Percentiles rank a stretch among this genome's conserved stretches.
phyloP scores from a whole-genome alignment of 2,888 invertebrate genomes.

The Tryphoninae sp. region DNA sequence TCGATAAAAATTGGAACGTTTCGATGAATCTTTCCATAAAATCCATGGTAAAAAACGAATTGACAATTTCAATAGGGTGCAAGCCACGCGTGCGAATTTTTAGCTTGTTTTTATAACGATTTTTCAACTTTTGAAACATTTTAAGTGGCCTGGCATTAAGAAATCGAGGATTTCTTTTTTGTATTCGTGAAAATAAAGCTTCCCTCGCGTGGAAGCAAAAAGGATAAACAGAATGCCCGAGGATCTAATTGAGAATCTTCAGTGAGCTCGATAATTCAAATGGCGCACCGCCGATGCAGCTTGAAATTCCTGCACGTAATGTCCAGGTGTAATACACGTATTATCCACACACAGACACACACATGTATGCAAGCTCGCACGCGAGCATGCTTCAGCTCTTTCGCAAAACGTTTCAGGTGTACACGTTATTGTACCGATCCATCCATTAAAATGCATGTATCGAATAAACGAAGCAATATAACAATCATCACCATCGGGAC shows the following conservation, averaged over 20 bases:
- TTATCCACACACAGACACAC: slow-evolving; percentile 11
- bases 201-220: neutral
- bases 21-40: too few relatives aligned
- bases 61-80: too few relatives aligned
- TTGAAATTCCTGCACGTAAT: slow-evolving; percentile 58
- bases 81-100: too few relatives aligned
- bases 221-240: slow-evolving; percentile 2
- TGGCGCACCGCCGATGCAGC: slow-evolving; percentile 32
- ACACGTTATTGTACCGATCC: neutral
- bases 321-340: slow-evolving; percentile 40
- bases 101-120: too few relatives aligned
- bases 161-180: too few relatives aligned
- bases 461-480: slow-evolving; percentile 33
- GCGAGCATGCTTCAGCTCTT: neutral
- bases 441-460: neutral
- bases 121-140: too few relatives aligned
- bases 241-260: slow-evolving; percentile 46
- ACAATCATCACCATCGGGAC: slow-evolving; percentile 14
- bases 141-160: too few relatives aligned
- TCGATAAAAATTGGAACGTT: too few relatives aligned
- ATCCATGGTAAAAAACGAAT: too few relatives aligned
- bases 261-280: slow-evolving; percentile 2
- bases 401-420: slow-evolving; percentile 10
- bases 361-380: neutral
- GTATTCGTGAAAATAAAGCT: neutral